Conservation (phyloP, 2,888 invertebrate species). For the Latrodectus elegans region DNA sequence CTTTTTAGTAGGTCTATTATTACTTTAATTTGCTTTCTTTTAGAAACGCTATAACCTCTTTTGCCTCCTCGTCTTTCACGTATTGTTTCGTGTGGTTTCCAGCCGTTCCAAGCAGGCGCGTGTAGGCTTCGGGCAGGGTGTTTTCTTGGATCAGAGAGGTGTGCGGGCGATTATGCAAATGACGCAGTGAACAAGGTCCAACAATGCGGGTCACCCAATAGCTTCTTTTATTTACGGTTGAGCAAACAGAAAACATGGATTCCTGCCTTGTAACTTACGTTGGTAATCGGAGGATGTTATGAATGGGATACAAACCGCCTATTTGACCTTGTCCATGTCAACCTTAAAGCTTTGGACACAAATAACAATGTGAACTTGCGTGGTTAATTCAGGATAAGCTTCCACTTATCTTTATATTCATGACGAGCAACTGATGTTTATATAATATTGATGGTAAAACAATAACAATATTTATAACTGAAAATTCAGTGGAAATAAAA, state of each 20-base stretch:
- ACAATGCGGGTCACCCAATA: not conserved
- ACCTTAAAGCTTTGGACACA: not conserved
- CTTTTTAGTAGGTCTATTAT: too few relatives aligned
- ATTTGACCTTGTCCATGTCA: not conserved
- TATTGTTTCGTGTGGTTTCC: too few relatives aligned
- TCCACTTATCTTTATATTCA: too few relatives aligned
- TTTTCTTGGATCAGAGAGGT: not conserved
- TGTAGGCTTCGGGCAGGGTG: not conserved
- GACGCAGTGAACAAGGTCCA: not conserved
- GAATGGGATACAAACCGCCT: not conserved
- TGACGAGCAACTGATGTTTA: too few relatives aligned
- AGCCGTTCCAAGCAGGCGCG: not conserved
- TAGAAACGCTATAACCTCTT: too few relatives aligned
- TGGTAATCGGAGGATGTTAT: not conserved
- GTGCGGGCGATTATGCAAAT: not conserved
- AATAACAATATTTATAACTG: too few relatives aligned
- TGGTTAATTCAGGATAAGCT: too few relatives aligned
- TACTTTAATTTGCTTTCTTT: not conserved
- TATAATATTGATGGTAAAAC: too few relatives aligned
- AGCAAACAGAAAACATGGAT: not conserved
- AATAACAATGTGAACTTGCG: too few relatives aligned
- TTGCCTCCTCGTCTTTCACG: too few relatives aligned
- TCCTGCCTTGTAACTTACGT: not conserved
- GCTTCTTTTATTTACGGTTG: not conserved
- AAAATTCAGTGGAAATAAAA: too few relatives aligned